Base-by-base conservation (phyloP, 2,888 invertebrate genomes). In the Sicus ferrugineus region DNA sequence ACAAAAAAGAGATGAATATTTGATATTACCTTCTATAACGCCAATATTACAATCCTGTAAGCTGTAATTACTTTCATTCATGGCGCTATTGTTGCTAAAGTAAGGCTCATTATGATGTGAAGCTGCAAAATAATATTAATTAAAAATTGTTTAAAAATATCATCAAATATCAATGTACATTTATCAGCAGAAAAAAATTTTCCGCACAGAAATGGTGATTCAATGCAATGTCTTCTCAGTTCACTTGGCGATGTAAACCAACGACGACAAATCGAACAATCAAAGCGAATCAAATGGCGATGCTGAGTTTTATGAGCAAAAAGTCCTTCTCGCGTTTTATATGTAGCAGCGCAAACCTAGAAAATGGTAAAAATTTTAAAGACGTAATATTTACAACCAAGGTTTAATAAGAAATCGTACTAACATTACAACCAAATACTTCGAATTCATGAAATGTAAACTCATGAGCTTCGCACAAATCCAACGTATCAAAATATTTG, bases 231-330 rank as follows among this genome's bases (percentile, higher is more conserved):
- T 64, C 81, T 78, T 67, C 83, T 81, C 67, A 82, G 66, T 67
- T 83, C 81, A n/a, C 73, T 42, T 7, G 80, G 76, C n/a, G 78
- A 79, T 67, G 80, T 80, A 66, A 83, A 82, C 78, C 83, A 82
- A 67, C 80, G 70, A 2, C 81, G 82, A 63, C 81, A 82, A 34
- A 82, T 75, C 46, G 81, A 79, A 23, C 81, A 82, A 75, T 83
- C 81, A 69, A 72, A 82, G 42, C 82, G 83, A 68, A 75, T 77
- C 66, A 83, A 82, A 56, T 79, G 80, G 61, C 80, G 79, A 70
- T 82, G 81, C 21, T 79, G 80, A 14, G 79, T 77, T 72, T 82
- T 73, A 67, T 82, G 81, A 0, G 74, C 71, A 67, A 78, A 81
- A 19, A 82, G 75, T 66, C 77, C 74, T 31, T 83, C 81, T 62